These are phyloP conservation scores for Psittacula derbiana DNA, from an alignment of 2,797 vertebrate species.

Conservation along the genomic window DNA sequence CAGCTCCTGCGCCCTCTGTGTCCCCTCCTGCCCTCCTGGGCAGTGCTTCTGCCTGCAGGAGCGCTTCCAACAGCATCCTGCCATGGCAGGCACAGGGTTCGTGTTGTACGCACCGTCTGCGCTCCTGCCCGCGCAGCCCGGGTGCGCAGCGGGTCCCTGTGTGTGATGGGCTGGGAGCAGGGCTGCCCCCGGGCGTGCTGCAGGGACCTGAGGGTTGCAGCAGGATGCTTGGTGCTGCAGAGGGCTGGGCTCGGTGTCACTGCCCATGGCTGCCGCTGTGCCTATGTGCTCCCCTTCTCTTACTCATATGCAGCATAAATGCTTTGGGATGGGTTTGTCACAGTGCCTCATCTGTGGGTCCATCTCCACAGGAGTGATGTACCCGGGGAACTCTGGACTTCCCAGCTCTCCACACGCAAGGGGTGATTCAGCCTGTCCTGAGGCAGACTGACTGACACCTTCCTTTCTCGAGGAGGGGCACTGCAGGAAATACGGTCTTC, in stretches of 20 bases:
- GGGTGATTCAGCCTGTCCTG: constrained; percentile 18
- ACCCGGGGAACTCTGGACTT: neutral
- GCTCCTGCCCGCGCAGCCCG: neutral
- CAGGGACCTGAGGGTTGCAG: neutral
- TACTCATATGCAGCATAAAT: rapidly evolving
- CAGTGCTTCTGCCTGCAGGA: neutral
- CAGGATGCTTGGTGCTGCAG: neutral
- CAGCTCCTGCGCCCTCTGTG: neutral
- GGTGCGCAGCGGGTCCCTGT: neutral
- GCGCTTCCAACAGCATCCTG: neutral
- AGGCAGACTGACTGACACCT: neutral
- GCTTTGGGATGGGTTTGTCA: neutral
- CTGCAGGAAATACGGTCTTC: neutral
- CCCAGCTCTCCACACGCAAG: neutral
- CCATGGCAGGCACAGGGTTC: rapidly evolving
- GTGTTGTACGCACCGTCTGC: rapidly evolving
- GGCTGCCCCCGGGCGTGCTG: neutral
- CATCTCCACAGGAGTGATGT: neutral
- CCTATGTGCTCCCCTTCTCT: neutral
- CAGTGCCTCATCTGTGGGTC: neutral
- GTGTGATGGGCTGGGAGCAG: no score
- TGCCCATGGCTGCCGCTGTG: neutral
- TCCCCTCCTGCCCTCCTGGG: neutral
- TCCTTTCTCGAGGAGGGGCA: neutral
- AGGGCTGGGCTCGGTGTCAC: neutral